These are phyloP conservation scores for Clarias platycephalus DNA, from an alignment of 2,797 vertebrate genomes.

Conservation along the genomic window DNA sequence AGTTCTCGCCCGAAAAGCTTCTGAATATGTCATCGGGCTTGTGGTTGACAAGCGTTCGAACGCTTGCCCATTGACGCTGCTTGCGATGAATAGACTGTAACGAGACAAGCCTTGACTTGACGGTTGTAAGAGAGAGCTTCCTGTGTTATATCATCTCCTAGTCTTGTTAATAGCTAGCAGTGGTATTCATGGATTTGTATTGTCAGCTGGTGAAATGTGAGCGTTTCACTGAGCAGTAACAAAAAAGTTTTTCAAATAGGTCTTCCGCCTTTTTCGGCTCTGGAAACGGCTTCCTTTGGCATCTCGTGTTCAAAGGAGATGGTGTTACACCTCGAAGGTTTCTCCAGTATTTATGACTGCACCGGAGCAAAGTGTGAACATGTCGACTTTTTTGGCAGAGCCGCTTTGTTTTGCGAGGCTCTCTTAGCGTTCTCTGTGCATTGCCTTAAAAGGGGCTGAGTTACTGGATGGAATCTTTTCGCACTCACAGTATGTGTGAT, in stretches of 20 bases:
- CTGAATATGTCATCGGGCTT: slow-evolving; percentile 35
- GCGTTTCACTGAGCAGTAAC: background rate
- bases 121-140: slow-evolving; percentile 20
- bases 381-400: slow-evolving; percentile 59
- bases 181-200: background rate
- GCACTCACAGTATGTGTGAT: slow-evolving; percentile 51
- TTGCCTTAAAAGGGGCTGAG: slow-evolving; percentile 77
- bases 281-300: slow-evolving; percentile 15
- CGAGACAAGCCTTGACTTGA: slow-evolving; percentile 23
- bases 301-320: slow-evolving; percentile 20
- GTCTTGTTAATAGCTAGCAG: slow-evolving; percentile 8
- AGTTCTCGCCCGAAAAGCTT: slow-evolving; percentile 40
- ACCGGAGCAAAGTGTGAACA: slow-evolving; percentile 57
- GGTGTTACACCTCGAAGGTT: slow-evolving; percentile 30
- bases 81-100: slow-evolving; percentile 46
- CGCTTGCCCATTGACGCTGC: slow-evolving; percentile 17
- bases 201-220: background rate
- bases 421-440: slow-evolving; percentile 73
- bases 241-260: background rate
- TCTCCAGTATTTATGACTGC: slow-evolving; percentile 48
- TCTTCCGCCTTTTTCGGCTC: background rate
- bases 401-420: slow-evolving; percentile 67
- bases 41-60: slow-evolving; percentile 31
- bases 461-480: slow-evolving; percentile 53
- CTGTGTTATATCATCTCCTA: background rate